phyloP scores from a whole-genome alignment of 2,888 invertebrate species.

The Artemia sinica region DNA sequence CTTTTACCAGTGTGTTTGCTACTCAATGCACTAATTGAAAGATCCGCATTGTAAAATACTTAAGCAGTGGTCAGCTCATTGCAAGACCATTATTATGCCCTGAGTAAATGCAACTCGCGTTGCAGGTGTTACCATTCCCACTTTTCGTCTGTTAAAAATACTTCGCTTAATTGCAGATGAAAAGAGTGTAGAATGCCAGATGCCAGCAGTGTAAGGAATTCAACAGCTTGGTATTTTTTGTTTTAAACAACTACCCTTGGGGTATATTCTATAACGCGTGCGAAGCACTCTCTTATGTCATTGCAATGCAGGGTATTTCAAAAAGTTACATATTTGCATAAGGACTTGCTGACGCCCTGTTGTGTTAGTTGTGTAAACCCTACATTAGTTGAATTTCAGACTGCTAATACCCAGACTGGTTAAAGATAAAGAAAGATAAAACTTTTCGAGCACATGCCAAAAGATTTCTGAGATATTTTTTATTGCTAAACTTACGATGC shows the following conservation, averaged over 20 bases:
- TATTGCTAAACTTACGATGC: too few species aligned
- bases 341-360: conserved; percentile 5
- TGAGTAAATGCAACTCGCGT: background rate
- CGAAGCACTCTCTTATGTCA: background rate
- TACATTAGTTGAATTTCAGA: too few species aligned
- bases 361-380: too few species aligned
- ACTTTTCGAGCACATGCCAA: too few species aligned
- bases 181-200: conserved; percentile 6
- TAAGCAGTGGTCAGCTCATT: too few species aligned
- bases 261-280: conserved; percentile 6
- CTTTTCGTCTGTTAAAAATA: background rate
- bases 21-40: too few species aligned
- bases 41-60: too few species aligned
- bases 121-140: background rate
- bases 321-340: conserved; percentile 5
- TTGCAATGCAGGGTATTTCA: conserved; percentile 12
- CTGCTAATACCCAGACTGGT: too few species aligned
- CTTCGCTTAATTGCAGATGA: conserved; percentile 5
- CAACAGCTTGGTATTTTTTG: conserved; percentile 8
- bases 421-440: too few species aligned
- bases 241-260: background rate
- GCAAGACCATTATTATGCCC: too few species aligned
- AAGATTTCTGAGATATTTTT: too few species aligned
- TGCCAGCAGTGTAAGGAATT: conserved; percentile 1
- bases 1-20: too few species aligned